Conservation (phyloP, 2,113 vertebrate species). For the Callionymus lyra region DNA sequence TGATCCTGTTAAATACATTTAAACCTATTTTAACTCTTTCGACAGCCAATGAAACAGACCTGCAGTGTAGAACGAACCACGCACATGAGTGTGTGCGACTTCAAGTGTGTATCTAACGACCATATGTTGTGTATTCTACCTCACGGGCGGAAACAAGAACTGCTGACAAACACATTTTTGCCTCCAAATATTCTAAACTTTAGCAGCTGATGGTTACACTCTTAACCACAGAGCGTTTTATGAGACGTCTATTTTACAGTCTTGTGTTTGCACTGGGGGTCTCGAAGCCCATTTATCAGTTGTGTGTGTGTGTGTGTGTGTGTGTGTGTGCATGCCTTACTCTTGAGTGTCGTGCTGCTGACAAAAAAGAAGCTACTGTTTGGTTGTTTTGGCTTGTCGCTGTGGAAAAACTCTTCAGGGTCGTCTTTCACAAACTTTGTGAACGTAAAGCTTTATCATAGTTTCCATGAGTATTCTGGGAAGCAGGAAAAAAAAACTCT, state of each 20-base stretch:
- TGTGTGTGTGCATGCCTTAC: not conserved
- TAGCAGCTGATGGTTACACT: slow-evolving; percentile 2
- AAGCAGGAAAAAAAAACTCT: no score
- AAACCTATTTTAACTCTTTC: no score
- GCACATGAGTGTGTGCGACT: no score
- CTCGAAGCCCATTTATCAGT: slow-evolving; percentile 13
- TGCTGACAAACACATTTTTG: slow-evolving; percentile 41
- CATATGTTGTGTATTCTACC: slow-evolving; percentile 18
- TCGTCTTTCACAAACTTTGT: no score
- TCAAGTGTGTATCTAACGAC: slow-evolving; percentile 9
- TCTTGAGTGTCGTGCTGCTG: not conserved
- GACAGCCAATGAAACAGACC: no score
- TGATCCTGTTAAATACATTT: no score
- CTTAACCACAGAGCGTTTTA: slow-evolving; percentile 17
- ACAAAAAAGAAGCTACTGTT: not conserved
- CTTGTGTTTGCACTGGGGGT: slow-evolving; percentile 25
- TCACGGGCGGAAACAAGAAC: slow-evolving; percentile 60
- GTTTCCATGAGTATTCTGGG: no score
- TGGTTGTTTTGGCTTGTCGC: no score
- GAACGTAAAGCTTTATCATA: no score
- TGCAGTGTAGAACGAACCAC: no score
- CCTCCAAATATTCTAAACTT: slow-evolving; percentile 29
- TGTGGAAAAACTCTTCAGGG: no score
- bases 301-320: not conserved
- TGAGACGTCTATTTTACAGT: slow-evolving; percentile 43